phyloP scores from a whole-genome alignment of 2,113 vertebrate genomes.

The Sapajus apella region DNA sequence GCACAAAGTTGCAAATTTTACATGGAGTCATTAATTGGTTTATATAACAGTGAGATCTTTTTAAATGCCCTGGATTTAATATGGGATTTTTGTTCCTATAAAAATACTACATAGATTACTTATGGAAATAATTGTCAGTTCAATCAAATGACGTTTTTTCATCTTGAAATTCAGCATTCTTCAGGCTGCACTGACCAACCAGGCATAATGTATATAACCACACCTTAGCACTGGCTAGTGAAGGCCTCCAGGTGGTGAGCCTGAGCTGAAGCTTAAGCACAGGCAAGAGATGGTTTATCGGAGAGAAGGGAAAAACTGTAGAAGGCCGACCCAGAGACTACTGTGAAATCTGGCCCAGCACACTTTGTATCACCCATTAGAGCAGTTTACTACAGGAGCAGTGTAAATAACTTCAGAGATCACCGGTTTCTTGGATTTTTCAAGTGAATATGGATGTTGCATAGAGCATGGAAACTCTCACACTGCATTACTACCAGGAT shows the following conservation, averaged over 20 bases:
- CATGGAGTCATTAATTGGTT: not conserved
- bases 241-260: slow-evolving; percentile 65
- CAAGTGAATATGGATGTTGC: not conserved
- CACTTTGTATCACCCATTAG: not conserved
- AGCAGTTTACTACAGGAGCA: not conserved
- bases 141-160: not conserved
- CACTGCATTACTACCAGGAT: not conserved
- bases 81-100: not conserved
- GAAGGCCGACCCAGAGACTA: not conserved
- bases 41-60: not conserved
- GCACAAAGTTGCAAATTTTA: not conserved
- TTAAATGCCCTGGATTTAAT: not conserved
- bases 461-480: not conserved
- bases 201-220: not conserved
- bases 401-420: not conserved
- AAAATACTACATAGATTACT: not conserved
- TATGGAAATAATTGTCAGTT: not conserved
- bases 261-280: slow-evolving; percentile 42
- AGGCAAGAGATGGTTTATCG: not conserved
- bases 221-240: slow-evolving; percentile 18
- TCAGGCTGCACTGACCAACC: not conserved
- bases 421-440: not conserved
- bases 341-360: not conserved
- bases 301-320: not conserved
- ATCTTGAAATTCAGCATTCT: not conserved